Conservation (phyloP, 1,140 invertebrate genomes). For the Lordiphosa stackelbergi region DNA sequence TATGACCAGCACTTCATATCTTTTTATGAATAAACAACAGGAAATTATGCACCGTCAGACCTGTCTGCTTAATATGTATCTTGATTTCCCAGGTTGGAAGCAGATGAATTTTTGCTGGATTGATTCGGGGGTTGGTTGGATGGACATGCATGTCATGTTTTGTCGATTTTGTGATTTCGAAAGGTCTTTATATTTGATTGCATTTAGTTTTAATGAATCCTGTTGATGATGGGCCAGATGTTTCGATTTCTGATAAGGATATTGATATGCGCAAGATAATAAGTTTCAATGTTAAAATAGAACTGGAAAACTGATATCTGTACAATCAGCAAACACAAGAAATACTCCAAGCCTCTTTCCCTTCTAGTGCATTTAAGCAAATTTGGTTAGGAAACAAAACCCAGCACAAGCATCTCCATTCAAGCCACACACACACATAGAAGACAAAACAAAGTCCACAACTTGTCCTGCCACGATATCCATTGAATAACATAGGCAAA, state of each 20-base stretch:
- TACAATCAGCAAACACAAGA: no score
- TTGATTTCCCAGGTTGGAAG: constrained; percentile 15
- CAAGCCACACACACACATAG: neutral
- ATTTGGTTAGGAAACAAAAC: constrained; percentile 9
- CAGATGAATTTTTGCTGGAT: constrained; percentile 2
- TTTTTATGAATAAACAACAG: constrained; percentile 54
- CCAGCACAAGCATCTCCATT: constrained; percentile 9
- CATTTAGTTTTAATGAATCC: constrained; percentile 53
- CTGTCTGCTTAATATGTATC: constrained; percentile 64
- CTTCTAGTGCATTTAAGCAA: no score
- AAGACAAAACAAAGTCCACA: neutral
- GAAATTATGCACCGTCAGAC: constrained; percentile 67
- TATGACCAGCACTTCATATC: constrained; percentile 67
- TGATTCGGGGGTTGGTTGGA: constrained; percentile 18
- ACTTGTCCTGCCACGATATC: constrained; percentile 10
- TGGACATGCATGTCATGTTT: constrained; percentile 9
- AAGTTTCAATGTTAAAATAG: no score
- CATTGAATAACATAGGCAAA: constrained; percentile 15
- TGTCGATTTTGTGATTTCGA: constrained; percentile 26
- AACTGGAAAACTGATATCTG: no score
- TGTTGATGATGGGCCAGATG: constrained; percentile 16
- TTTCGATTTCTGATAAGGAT: constrained; percentile 4
- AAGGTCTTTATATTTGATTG: constrained; percentile 49
- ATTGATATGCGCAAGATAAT: neutral
- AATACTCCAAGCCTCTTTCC: no score